A percentile compares a stretch with the other conserved stretches of the same genome.
Conservation (phyloP, 2,113 vertebrate species). For the Egretta garzetta region DNA sequence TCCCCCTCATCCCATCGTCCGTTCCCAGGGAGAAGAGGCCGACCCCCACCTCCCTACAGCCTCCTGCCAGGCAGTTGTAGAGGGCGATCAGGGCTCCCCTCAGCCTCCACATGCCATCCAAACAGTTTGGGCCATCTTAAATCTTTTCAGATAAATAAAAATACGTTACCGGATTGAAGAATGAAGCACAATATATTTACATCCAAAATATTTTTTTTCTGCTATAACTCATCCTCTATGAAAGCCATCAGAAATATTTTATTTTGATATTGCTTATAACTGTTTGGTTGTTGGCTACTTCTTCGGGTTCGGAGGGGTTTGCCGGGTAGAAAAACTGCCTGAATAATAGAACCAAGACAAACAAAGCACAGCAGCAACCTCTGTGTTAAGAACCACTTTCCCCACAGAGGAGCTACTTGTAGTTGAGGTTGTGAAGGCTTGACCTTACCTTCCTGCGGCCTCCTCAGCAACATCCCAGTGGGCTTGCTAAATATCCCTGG, state of each 20-base stretch:
- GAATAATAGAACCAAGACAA: conserved; percentile 26
- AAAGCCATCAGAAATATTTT: conserved; percentile 51
- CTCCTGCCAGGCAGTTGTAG: no score
- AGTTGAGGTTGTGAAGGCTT: conserved; percentile 11
- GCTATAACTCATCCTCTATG: conserved; percentile 40
- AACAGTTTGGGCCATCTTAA: conserved; percentile 39
- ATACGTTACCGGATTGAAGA: conserved; percentile 23
- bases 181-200: conserved; percentile 56
- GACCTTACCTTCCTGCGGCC: conserved; percentile 13
- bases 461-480: neutral
- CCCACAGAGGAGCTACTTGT: conserved; percentile 4
- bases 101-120: conserved; percentile 40
- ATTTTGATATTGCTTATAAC: conserved; percentile 22
- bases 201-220: conserved; percentile 35
- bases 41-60: no score
- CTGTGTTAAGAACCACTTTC: conserved; percentile 12
- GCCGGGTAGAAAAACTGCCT: neutral
- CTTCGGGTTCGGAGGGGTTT: neutral
- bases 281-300: neutral
- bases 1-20: no score
- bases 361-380: conserved; percentile 41
- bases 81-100: no score
- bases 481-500: conserved; percentile 8
- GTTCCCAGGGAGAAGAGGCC: no score
- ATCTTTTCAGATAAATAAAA: conserved; percentile 55